phyloP scores from a whole-genome alignment of 2,888 invertebrate species.

The Lissonota sp. region DNA sequence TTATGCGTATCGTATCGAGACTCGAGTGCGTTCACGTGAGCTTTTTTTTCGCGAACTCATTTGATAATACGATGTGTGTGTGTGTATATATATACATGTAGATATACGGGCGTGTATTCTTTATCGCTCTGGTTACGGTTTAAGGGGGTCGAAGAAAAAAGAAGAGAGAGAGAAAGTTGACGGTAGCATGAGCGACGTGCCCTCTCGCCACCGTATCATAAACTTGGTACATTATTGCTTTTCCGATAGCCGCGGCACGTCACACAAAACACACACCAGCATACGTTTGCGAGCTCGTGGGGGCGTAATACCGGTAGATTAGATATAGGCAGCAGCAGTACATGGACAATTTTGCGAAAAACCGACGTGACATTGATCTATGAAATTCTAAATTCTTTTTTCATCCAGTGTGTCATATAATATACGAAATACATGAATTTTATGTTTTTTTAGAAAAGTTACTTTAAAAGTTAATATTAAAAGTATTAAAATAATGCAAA shows the following conservation, averaged over 20 bases:
- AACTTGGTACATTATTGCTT: conserved; percentile 83
- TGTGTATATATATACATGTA: conserved; percentile 41
- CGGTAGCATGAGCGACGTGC: conserved; percentile 73
- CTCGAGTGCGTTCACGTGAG: conserved; percentile 54
- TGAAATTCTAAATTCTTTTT: background rate
- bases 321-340: conserved; percentile 52
- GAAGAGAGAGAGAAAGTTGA: conserved; percentile 47
- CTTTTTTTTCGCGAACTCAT: conserved; percentile 12
- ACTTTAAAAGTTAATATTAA: no score
- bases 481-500: no score
- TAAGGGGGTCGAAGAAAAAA: conserved; percentile 16
- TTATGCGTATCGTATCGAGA: conserved; percentile 37
- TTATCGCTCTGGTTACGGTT: conserved; percentile 63
- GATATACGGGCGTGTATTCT: conserved; percentile 37
- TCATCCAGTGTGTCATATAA: no score
- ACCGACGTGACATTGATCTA: background rate
- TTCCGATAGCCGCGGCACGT: conserved; percentile 80
- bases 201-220: conserved; percentile 75
- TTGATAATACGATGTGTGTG: conserved; percentile 7
- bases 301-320: conserved; percentile 66
- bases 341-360: background rate
- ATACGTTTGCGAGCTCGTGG: conserved; percentile 70
- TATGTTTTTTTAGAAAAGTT: no score
- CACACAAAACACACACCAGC: conserved; percentile 71
- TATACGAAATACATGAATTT: no score